Evolutionary conservation across 2,113 vertebrate genomes (phyloP).

Genomic region (Polyodon spathula): DNA sequence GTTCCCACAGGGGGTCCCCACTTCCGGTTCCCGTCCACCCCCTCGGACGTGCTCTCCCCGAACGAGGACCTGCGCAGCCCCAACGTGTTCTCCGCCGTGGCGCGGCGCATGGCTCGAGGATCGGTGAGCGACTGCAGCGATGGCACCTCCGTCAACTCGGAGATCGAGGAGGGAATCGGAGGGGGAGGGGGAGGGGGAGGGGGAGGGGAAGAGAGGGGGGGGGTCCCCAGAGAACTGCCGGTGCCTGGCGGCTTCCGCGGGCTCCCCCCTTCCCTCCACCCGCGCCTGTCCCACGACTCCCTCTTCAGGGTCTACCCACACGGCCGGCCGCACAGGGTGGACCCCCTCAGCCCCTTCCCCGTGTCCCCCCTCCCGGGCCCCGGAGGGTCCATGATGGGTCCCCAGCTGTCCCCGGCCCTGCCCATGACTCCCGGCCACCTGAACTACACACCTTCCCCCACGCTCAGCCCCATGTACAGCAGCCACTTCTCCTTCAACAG

Average conservation of each 20-base stretch:
- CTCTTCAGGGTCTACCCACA: slow-evolving; percentile 71
- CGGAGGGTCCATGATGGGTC: slow-evolving; percentile 54
- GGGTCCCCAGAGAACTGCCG: slow-evolving; percentile 38
- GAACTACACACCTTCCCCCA: slow-evolving; percentile 78
- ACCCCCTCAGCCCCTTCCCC: slow-evolving; percentile 73
- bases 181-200: slow-evolving; percentile 53
- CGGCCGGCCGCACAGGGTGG: slow-evolving; percentile 41
- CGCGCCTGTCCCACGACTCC: slow-evolving; percentile 66
- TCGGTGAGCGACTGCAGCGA: slow-evolving; percentile 85
- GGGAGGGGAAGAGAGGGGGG: slow-evolving; percentile 25
- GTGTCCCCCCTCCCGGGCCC: slow-evolving; percentile 73
- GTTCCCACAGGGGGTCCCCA: slow-evolving; percentile 69
- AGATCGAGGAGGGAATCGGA: slow-evolving; percentile 72
- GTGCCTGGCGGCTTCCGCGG: slow-evolving; percentile 53
- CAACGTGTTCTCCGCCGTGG: slow-evolving; percentile 64
- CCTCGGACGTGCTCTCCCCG: slow-evolving; percentile 75
- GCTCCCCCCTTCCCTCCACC: slow-evolving; percentile 54
- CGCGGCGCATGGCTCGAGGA: slow-evolving; percentile 69
- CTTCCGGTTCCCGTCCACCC: slow-evolving; percentile 81
- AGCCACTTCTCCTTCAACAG: slow-evolving; percentile 87
- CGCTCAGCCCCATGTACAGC: slow-evolving; percentile 73
- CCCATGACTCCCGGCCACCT: slow-evolving; percentile 80
- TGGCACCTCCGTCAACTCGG: slow-evolving; percentile 74
- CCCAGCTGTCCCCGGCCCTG: slow-evolving; percentile 72
- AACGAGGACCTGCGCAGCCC: slow-evolving; percentile 79